Evolutionary conservation across 2,113 vertebrate genomes (phyloP).

Genomic region (Oryzias javanicus): DNA sequence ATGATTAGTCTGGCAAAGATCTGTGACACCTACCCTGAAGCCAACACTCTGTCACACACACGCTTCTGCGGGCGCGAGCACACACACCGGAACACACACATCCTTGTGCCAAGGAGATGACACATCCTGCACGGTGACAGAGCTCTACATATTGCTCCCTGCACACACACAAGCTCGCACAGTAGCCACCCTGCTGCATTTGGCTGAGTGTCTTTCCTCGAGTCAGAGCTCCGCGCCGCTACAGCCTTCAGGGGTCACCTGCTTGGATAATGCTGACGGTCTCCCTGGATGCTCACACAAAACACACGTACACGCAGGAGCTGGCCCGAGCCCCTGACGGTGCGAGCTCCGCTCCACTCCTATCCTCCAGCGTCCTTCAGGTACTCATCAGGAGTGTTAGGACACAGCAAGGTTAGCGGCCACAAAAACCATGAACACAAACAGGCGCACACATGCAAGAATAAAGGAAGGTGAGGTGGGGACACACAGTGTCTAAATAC

Average conservation of each 20-base stretch:
- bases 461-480: conserved; percentile 52
- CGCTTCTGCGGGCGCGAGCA: conserved; percentile 61
- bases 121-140: conserved; percentile 71
- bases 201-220: conserved; percentile 79
- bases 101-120: conserved; percentile 76
- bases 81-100: conserved; percentile 63
- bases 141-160: conserved; percentile 50
- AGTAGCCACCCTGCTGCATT: conserved; percentile 48
- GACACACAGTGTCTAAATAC: conserved; percentile 51
- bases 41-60: conserved; percentile 66
- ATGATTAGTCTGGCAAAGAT: conserved; percentile 78
- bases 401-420: conserved; percentile 99
- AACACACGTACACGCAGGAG: conserved; percentile 37
- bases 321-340: conserved; percentile 69
- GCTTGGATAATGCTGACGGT: conserved; percentile 99
- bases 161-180: conserved; percentile 38
- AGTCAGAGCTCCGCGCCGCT: conserved; percentile 84
- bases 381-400: conserved; percentile 99
- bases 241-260: conserved; percentile 99
- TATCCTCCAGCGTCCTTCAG: conserved; percentile 97
- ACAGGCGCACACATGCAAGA: conserved; percentile 17
- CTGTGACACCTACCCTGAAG: conserved; percentile 73
- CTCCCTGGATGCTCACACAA: conserved; percentile 79
- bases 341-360: conserved; percentile 71
- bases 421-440: conserved; percentile 82